These are phyloP conservation scores for Microtus obscurus DNA, from an alignment of 2,797 vertebrate genomes.

Conservation along the genomic window DNA sequence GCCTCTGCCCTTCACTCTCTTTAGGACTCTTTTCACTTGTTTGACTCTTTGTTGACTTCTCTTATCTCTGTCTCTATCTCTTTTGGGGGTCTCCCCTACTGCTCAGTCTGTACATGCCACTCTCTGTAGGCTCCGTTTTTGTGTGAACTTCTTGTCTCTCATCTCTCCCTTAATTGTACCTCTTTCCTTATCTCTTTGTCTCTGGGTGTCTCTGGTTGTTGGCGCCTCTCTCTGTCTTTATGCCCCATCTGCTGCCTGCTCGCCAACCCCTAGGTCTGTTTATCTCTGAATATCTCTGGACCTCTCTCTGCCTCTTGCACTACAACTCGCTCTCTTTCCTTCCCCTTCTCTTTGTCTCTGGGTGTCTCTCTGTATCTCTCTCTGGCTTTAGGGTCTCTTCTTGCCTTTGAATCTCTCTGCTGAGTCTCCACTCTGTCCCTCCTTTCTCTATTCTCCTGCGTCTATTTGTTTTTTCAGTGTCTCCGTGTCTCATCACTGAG, in stretches of 20 bases:
- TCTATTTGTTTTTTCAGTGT: not conserved
- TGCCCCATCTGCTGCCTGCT: not conserved
- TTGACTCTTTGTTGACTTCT: not conserved
- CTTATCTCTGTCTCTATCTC: not conserved
- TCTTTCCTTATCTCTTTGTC: constrained; percentile 57
- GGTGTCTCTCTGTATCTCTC: constrained; percentile 37
- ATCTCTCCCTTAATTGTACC: not conserved
- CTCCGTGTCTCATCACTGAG: not conserved
- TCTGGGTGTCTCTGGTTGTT: constrained; percentile 36
- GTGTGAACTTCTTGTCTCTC: not conserved
- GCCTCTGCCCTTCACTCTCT: not conserved
- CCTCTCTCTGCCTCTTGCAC: not conserved
- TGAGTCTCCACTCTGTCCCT: not conserved
- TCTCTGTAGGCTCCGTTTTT: constrained; percentile 38
- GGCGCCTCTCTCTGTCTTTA: not conserved
- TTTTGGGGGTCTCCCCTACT: not conserved
- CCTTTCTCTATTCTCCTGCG: not conserved
- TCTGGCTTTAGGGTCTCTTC: constrained; percentile 19
- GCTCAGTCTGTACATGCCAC: not conserved
- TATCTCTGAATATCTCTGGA: constrained; percentile 46
- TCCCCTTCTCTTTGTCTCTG: constrained; percentile 47
- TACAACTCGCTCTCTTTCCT: not conserved
- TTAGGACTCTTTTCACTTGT: not conserved
- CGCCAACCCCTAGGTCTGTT: not conserved
- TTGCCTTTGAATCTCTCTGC: not conserved